A percentile compares a stretch with the other conserved stretches of the same genome.
Evolutionary conservation across 1,140 invertebrate genomes (phyloP).

Genomic region (Drosophila sp.): DNA sequence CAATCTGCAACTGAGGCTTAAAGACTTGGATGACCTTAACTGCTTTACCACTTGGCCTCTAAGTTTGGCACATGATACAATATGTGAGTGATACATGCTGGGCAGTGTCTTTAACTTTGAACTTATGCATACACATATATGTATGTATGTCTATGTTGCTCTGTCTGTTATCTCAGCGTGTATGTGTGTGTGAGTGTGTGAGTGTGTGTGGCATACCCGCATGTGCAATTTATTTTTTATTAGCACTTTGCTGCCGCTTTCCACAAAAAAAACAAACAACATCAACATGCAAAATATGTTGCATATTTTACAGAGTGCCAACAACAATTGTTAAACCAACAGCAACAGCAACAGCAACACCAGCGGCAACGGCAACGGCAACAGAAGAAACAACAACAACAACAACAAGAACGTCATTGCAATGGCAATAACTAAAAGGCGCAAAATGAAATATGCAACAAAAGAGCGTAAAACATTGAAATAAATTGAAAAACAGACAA

Average conservation of each 20-base stretch:
- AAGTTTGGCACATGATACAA: conserved; percentile 28
- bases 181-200: conserved; percentile 2
- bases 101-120: conserved; percentile 4
- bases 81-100: conserved; percentile 19
- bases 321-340: conserved; percentile 41
- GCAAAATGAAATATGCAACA: conserved; percentile 80
- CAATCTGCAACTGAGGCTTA: not conserved
- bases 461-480: conserved; percentile 72
- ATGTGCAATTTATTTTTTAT: conserved; percentile 81
- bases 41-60: conserved; percentile 31
- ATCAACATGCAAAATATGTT: conserved; percentile 79
- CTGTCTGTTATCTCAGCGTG: conserved; percentile 2
- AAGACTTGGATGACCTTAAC: not conserved
- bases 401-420: conserved; percentile 19
- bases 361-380: conserved; percentile 33
- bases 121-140: not conserved
- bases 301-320: conserved; percentile 75
- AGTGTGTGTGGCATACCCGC: conserved; percentile 27
- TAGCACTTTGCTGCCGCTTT: conserved; percentile 68
- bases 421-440: conserved; percentile 76
- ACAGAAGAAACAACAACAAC: conserved; percentile 25
- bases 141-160: conserved; percentile 9
- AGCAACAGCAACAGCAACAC: conserved; percentile 35
- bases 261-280: conserved; percentile 58
- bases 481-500: conserved; percentile 71